These are phyloP conservation scores for Polylopha cassiicola DNA, from an alignment of 2,888 invertebrate species.

Conservation along the genomic window DNA sequence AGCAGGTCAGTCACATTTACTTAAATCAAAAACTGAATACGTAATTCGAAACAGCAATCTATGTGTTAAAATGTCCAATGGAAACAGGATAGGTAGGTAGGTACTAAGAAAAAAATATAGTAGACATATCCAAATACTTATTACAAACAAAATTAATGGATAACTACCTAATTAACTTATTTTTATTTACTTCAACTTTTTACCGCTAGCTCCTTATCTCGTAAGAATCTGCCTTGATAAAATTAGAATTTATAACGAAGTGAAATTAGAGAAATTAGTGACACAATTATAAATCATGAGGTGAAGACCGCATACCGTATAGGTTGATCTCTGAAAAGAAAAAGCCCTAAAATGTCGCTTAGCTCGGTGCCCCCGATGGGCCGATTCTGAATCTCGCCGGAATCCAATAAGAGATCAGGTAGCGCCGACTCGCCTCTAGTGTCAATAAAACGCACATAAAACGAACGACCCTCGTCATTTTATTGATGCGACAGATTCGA, in stretches of 20 bases:
- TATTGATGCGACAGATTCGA: slow-evolving; percentile 67
- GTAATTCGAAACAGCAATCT: neutral
- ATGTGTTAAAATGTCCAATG: too few relatives aligned
- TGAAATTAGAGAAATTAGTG: slow-evolving; percentile 18
- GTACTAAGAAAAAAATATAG: too few relatives aligned
- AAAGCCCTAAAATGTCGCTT: slow-evolving; percentile 59
- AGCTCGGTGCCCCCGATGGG: slow-evolving; percentile 6
- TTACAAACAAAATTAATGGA: too few relatives aligned
- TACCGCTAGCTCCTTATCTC: too few relatives aligned
- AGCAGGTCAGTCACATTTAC: slow-evolving; percentile 86
- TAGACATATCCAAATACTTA: too few relatives aligned
- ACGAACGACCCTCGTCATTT: slow-evolving; percentile 69
- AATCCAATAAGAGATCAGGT: slow-evolving; percentile 63
- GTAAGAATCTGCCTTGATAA: too few relatives aligned
- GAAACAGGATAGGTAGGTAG: too few relatives aligned
- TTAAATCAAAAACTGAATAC: slow-evolving; percentile 18
- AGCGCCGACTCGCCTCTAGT: slow-evolving; percentile 50
- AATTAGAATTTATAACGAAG: too few relatives aligned
- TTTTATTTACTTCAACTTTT: too few relatives aligned
- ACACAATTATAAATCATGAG: slow-evolving; percentile 22
- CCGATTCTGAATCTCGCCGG: slow-evolving; percentile 38
- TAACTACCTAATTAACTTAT: too few relatives aligned
- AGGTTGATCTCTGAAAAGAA: slow-evolving; percentile 30
- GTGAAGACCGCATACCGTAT: slow-evolving; percentile 33
- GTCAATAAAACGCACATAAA: slow-evolving; percentile 72